A percentile compares a stretch with the other conserved stretches of the same genome.
Evolutionary conservation across 92 coral and sea anemone species (phyloP).

Genomic region (Phymanthus crucifer): DNA sequence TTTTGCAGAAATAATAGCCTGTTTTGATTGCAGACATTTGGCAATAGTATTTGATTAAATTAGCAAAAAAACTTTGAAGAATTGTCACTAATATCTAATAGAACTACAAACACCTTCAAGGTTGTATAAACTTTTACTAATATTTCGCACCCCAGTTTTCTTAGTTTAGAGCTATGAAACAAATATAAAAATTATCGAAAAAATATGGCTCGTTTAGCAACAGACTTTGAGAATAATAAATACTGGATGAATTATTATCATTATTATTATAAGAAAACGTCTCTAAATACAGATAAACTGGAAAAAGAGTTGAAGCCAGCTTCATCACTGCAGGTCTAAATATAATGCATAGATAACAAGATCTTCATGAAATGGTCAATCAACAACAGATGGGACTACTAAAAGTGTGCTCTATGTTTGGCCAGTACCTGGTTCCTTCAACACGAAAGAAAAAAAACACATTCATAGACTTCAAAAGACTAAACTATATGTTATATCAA

Average conservation of each 20-base stretch:
- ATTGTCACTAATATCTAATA: no score
- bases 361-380: not conserved
- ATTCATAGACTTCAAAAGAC: not conserved
- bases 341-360: not conserved
- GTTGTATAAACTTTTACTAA: not conserved
- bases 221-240: constrained; percentile 14
- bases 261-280: constrained; percentile 7
- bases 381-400: constrained; percentile 28
- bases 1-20: not conserved
- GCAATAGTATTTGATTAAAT: not conserved
- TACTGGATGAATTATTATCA: not conserved
- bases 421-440: not conserved
- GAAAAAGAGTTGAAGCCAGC: constrained; percentile 30
- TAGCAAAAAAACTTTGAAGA: not conserved
- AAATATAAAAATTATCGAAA: not conserved
- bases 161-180: not conserved
- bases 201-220: constrained; percentile 46
- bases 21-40: not conserved
- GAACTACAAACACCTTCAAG: not conserved
- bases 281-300: constrained; percentile 13
- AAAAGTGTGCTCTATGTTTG: not conserved
- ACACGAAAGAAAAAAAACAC: not conserved
- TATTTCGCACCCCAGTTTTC: not conserved
- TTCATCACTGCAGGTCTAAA: constrained; percentile 37
- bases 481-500: not conserved